Percentiles rank a stretch among this genome's conserved stretches.
These are phyloP conservation scores for Vidua macroura DNA, from an alignment of 2,113 vertebrate genomes.

Conservation along the genomic window DNA sequence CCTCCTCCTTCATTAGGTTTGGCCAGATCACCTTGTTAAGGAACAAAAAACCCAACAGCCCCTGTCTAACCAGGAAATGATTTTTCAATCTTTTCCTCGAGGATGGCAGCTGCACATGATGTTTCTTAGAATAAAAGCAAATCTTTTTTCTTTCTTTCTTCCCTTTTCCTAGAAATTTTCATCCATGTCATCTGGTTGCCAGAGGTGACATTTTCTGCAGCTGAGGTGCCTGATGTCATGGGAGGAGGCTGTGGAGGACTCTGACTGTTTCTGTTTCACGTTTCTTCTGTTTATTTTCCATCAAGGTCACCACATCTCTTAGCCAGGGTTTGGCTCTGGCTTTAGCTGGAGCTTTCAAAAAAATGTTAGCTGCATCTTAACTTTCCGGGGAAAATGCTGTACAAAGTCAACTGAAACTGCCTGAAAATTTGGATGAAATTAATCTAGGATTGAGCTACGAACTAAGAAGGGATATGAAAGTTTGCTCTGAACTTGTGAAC, in stretches of 20 bases:
- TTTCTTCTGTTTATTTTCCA: not conserved
- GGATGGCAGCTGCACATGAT: not conserved
- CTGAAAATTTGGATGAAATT: not conserved
- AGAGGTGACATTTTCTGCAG: not conserved
- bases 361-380: not conserved
- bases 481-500: not conserved
- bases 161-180: conserved; percentile 5
- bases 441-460: not conserved
- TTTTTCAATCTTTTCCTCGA: not conserved
- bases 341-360: not conserved
- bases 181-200: not conserved
- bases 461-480: not conserved
- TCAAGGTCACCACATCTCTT: not conserved
- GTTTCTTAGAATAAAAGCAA: not conserved
- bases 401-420: not conserved
- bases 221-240: not conserved
- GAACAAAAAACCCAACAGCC: not conserved
- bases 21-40: fast-evolving
- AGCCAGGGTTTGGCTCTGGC: not conserved
- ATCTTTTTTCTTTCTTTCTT: not conserved
- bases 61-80: not conserved
- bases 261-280: not conserved
- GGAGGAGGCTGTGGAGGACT: not conserved
- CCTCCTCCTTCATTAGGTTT: not conserved
- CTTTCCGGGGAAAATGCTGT: not conserved